Evolutionary conservation across 1,140 invertebrate species (phyloP), one percentile per base, ranked within the genome.

Genomic region (Drosophila athabasca): DNA sequence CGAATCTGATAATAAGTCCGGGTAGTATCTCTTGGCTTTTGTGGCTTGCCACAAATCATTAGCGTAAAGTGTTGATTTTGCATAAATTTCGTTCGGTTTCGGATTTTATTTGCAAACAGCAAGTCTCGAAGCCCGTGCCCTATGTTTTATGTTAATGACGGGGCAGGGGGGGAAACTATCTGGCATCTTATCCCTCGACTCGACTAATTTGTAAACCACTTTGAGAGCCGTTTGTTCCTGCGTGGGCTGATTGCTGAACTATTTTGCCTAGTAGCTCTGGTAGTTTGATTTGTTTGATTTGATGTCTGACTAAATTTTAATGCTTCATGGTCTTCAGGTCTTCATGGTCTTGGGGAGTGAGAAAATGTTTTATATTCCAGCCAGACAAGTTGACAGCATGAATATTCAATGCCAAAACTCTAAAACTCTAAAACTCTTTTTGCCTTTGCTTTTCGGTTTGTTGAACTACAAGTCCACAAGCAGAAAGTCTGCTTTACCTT

Each of bases 61-160:
- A 66, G 82, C 57, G 66, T 66, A 75, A 87, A 87, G 83, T 87
- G 82, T 82, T 76, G 73, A 76, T 62, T 87, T 82, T 83, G 82
- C 83, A 85, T 88, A 88, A 83, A 79, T 83, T 84, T 44, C 15
- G 57, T 70, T 67, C 43, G 64, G 52, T 7, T 65, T 68, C n/a
- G 31, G 13, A 62, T 69, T 72, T 74, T 35, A 75, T 82, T 82
- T 75, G 78, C 78, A 39, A 61, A 61, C n/a, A 74, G 65, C 71
- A 44, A 62, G 71, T 84, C 57, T 59, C 8, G 8, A 9, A 46
- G 22, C 43, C 29, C 53, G 6, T 29, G 62, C 54, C 24, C 24
- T 4, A 44, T 70, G 59, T 60, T 43, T 64, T 76, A 68, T 68
- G 62, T 50, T 62, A 65, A 73, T 73, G 54, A 49, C n/a, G n/a